These are phyloP conservation scores for Teleogryllus oceanicus DNA, from an alignment of 2,888 invertebrate species.

Conservation along the genomic window DNA sequence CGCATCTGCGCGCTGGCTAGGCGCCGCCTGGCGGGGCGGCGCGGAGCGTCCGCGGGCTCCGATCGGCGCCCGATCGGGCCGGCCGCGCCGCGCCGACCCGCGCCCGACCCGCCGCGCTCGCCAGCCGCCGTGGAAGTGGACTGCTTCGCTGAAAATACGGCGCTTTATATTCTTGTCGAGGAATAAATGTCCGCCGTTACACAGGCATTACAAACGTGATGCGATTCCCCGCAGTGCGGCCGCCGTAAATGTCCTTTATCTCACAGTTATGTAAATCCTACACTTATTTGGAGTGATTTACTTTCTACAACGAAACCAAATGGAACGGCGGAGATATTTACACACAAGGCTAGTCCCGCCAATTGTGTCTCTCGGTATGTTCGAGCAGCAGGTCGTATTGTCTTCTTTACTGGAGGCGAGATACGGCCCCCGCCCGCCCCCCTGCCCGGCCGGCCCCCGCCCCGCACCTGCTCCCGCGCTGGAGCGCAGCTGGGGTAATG, in stretches of 20 bases:
- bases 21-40: no score
- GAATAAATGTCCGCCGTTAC: slow-evolving; percentile 12
- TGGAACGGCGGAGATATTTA: slow-evolving; percentile 10
- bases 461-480: background rate
- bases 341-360: background rate
- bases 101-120: background rate
- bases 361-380: background rate
- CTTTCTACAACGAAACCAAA: slow-evolving; percentile 18
- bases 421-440: background rate
- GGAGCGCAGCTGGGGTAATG: background rate
- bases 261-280: slow-evolving; percentile 10
- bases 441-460: no score
- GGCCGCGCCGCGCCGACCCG: background rate
- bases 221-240: slow-evolving; percentile 4
- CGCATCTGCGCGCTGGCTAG: no score
- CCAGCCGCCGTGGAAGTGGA: background rate
- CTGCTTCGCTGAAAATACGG: slow-evolving; percentile 10
- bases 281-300: slow-evolving; percentile 22
- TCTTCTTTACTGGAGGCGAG: background rate
- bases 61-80: no score
- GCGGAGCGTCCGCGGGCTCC: no score
- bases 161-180: slow-evolving; percentile 18
- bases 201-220: slow-evolving; percentile 18
- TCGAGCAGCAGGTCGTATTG: background rate
- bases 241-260: slow-evolving; percentile 19